Evolutionary conservation across 2,888 invertebrate species (phyloP), one percentile per base, ranked within the genome.

Genomic region (Notodonta ziczac): DNA sequence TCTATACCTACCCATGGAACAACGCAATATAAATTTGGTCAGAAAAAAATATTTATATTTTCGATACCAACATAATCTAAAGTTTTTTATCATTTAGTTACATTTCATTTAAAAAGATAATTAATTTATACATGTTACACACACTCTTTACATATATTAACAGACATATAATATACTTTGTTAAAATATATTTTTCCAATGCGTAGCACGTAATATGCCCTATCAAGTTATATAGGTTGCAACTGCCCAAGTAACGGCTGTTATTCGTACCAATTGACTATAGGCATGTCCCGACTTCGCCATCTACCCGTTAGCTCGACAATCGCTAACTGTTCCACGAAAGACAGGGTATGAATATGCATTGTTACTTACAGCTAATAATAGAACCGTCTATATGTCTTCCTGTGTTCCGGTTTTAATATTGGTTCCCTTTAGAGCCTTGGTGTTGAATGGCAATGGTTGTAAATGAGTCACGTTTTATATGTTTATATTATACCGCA

Each of bases 181-280:
- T n/a, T 14, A 5, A 48, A 14, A n/a, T 48, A 48, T n/a, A 48
- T 2, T 51, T 24, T 16, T 16, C 16, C 5, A 16, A 51, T 51
- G 12, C 69, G 54, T 10, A 13, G 13, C 69, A 35, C 57, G 32
- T 8, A 14, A 52, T 42, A 40, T 54, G 16, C 60, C 69, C 55
- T 72, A 72, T 69, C 65, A 61, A 52, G 50, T 65, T 51, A 65
- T 65, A 65, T 65, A 52, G 72, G 70, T 70, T 62, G 52, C 58
- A 24, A 13, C 32, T 32, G 51, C 4, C 32, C 52, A 13, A 14
- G 24, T 48, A 0, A 7, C 14, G 4, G 8, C 50, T 16, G 50
- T 50, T 50, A 50, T 50, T 50, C 60, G 61, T 68, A 61, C 61
- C 72, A 60, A 72, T 70, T 70, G 72, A 55, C 59, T 53, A 13